Percentiles rank a stretch among this genome's conserved stretches.
phyloP scores from a whole-genome alignment of 2,113 vertebrate genomes.

The Hemibagrus wyckioides region DNA sequence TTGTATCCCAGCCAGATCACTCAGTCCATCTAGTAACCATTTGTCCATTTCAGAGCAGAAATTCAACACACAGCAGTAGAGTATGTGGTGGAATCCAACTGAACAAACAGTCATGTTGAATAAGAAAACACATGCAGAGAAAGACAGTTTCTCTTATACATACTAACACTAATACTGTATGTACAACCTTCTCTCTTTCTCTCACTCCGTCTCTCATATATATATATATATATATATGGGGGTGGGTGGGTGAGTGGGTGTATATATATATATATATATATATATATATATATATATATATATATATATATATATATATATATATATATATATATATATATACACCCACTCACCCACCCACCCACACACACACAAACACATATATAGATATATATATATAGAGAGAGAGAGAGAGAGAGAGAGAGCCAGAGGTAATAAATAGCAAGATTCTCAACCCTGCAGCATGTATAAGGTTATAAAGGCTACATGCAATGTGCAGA shows the following conservation, averaged over 20 bases:
- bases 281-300: too few relatives aligned
- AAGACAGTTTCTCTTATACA: background rate
- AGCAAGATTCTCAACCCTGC: background rate
- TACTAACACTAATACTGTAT: background rate
- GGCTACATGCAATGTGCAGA: conserved; percentile 7
- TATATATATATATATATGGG: too few relatives aligned
- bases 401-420: too few relatives aligned
- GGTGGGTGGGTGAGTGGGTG: too few relatives aligned
- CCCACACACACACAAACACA: background rate
- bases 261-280: too few relatives aligned
- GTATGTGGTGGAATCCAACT: conserved; percentile 46
- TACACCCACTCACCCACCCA: background rate
- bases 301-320: too few relatives aligned
- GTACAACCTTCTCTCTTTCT: background rate
- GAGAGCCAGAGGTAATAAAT: background rate
- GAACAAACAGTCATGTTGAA: conserved; percentile 27
- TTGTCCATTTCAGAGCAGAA: background rate
- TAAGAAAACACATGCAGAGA: conserved; percentile 28
- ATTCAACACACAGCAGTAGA: conserved; percentile 9
- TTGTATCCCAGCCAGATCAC: background rate
- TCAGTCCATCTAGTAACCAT: conserved; percentile 10
- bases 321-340: too few relatives aligned
- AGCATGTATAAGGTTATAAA: conserved; percentile 21
- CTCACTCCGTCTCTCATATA: background rate
- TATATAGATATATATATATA: conserved; percentile 1